Percentiles rank a stretch among this genome's conserved stretches.
Evolutionary conservation across 2,797 vertebrate genomes (phyloP).

Genomic region (Chloroceryle inda): DNA sequence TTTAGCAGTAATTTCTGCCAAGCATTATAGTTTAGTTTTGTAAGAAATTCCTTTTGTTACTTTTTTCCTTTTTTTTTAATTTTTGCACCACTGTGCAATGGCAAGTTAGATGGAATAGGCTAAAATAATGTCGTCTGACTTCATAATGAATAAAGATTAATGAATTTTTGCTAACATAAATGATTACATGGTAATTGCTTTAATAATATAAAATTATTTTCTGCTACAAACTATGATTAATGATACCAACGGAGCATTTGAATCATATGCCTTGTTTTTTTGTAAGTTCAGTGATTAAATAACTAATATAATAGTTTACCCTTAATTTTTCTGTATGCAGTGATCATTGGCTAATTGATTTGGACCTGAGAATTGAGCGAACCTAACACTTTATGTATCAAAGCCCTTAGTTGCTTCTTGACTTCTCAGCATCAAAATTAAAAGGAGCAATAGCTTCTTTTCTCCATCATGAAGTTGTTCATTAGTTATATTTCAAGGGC

Average conservation of each 20-base stretch:
- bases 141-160: slow-evolving; percentile 75
- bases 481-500: neutral
- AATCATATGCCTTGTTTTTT: slow-evolving; percentile 47
- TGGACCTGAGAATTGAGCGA: neutral
- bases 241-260: slow-evolving; percentile 42
- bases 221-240: slow-evolving; percentile 78
- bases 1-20: neutral
- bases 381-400: neutral
- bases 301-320: slow-evolving; percentile 57
- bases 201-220: slow-evolving; percentile 82
- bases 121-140: slow-evolving; percentile 58
- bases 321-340: slow-evolving; percentile 39
- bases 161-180: slow-evolving; percentile 76
- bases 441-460: neutral
- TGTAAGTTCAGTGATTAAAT: slow-evolving; percentile 53
- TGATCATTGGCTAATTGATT: slow-evolving; percentile 34
- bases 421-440: neutral
- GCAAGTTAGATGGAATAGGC: slow-evolving; percentile 29
- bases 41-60: neutral
- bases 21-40: neutral
- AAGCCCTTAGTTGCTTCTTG: neutral
- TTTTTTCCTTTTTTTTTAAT: neutral
- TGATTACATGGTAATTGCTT: slow-evolving; percentile 79
- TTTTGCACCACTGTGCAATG: neutral
- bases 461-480: neutral